Evolutionary conservation across 2,797 vertebrate genomes (phyloP).

Genomic region (Paedocypris micromegethes): DNA sequence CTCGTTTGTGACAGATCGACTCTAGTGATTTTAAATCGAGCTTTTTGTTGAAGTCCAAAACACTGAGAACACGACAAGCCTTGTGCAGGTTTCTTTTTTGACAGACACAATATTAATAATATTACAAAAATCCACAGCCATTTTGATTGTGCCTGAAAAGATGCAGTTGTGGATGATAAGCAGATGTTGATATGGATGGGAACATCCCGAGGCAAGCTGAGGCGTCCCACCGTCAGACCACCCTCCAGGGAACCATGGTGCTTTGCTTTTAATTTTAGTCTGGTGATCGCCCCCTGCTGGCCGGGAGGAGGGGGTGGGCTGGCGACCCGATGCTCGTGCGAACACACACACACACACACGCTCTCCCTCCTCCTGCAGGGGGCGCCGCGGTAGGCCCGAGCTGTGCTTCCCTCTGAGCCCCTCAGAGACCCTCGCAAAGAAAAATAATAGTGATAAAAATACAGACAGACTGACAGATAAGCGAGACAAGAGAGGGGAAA

Average conservation of each 20-base stretch:
- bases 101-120: no score
- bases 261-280: slow-evolving; percentile 50
- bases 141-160: slow-evolving; percentile 26
- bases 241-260: slow-evolving; percentile 28
- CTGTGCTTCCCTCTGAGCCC: slow-evolving; percentile 55
- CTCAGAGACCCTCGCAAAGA: slow-evolving; percentile 45
- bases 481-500: slow-evolving; percentile 16
- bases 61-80: no score
- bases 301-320: slow-evolving; percentile 18
- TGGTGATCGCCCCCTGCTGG: slow-evolving; percentile 44
- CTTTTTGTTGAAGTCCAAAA: no score
- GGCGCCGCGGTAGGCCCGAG: slow-evolving; percentile 60
- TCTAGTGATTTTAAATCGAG: no score
- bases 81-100: no score
- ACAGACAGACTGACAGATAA: slow-evolving; percentile 29
- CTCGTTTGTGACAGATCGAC: no score
- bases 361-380: slow-evolving; percentile 52
- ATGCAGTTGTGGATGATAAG: slow-evolving; percentile 13
- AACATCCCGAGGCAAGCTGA: not conserved
- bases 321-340: not conserved
- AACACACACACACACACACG: slow-evolving; percentile 20
- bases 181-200: not conserved
- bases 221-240: slow-evolving; percentile 23
- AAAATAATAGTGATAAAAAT: slow-evolving; percentile 32
- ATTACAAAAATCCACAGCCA: not conserved